Evolutionary conservation across 2,888 invertebrate genomes (phyloP).

Genomic region (Mythimna albipuncta): DNA sequence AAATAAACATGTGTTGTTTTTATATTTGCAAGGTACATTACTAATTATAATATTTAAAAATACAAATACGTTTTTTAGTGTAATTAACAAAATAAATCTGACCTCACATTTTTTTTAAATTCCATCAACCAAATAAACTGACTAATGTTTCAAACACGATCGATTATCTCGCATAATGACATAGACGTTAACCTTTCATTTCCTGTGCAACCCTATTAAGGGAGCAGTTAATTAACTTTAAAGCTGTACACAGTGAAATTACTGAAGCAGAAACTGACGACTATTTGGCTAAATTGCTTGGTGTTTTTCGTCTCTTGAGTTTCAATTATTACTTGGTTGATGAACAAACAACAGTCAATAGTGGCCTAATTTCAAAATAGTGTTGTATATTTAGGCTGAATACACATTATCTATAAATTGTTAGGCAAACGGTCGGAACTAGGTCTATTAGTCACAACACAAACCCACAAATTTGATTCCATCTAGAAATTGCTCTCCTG

Average conservation of each 20-base stretch:
- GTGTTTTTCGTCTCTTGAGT: conserved; percentile 9
- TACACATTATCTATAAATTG: neutral
- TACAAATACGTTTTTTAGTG: too few relatives aligned
- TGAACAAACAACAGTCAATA: neutral
- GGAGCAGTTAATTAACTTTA: conserved; percentile 45
- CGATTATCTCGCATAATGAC: conserved; percentile 6
- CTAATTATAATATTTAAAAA: too few relatives aligned
- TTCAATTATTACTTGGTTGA: conserved; percentile 1
- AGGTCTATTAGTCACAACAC: neutral
- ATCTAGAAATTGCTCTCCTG: neutral
- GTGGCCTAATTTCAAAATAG: neutral
- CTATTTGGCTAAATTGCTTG: conserved; percentile 8
- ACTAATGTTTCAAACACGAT: conserved; percentile 1
- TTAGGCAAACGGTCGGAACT: neutral
- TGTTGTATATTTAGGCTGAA: neutral
- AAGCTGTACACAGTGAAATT: conserved; percentile 18
- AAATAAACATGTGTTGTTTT: too few relatives aligned
- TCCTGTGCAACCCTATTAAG: conserved; percentile 36
- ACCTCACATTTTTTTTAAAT: neutral
- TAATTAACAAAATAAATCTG: neutral
- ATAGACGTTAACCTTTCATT: conserved; percentile 33
- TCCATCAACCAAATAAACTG: neutral
- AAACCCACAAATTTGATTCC: neutral
- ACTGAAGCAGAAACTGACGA: conserved; percentile 35
- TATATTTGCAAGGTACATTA: too few relatives aligned